These are phyloP conservation scores for Pandion haliaetus DNA, from an alignment of 2,113 vertebrate species.

Conservation along the genomic window DNA sequence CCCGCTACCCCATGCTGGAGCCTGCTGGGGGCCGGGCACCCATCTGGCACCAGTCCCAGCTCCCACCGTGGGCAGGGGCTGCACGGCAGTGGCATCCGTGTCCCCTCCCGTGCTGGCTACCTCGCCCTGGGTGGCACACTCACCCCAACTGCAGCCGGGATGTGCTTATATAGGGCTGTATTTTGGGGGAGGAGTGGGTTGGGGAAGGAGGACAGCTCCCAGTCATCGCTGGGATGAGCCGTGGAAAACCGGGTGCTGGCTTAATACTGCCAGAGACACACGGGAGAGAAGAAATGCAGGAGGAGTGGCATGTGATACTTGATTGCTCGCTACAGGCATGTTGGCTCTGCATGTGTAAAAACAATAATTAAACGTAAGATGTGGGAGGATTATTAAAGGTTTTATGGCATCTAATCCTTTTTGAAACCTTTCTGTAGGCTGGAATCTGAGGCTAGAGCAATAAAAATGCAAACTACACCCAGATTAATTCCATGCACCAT, in stretches of 20 bases:
- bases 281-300: background rate
- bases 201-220: background rate
- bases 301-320: slow-evolving; percentile 16
- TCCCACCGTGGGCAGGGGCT: background rate
- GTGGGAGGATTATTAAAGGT: slow-evolving; percentile 66
- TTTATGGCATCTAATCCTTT: slow-evolving; percentile 63
- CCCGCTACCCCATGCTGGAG: background rate
- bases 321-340: slow-evolving; percentile 43
- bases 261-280: background rate
- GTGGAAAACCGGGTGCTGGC: background rate
- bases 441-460: slow-evolving; percentile 55
- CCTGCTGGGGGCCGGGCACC: background rate
- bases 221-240: background rate
- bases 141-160: accelerated
- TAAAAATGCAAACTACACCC: slow-evolving; percentile 65
- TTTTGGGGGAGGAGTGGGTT: background rate
- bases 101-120: accelerated
- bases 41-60: accelerated
- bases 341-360: slow-evolving; percentile 59
- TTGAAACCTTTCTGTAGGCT: slow-evolving; percentile 60
- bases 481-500: slow-evolving; percentile 24
- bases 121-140: too few relatives aligned
- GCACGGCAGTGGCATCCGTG: background rate
- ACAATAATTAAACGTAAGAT: slow-evolving; percentile 61
- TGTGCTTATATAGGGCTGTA: background rate